Percentiles rank a stretch among this genome's conserved stretches.
phyloP scores from a whole-genome alignment of 2,113 vertebrate genomes.

The Pelvicachromis taeniatus region DNA sequence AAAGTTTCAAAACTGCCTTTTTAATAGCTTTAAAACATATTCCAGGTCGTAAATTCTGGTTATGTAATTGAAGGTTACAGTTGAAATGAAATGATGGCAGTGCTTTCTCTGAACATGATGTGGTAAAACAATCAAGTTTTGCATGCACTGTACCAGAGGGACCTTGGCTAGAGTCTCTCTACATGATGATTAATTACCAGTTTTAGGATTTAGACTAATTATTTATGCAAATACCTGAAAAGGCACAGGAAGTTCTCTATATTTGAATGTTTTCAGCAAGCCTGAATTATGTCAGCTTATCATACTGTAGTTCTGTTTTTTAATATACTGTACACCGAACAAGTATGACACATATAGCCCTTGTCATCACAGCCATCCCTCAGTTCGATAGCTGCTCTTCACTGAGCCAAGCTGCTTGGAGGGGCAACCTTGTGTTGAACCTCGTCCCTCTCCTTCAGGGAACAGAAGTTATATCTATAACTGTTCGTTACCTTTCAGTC shows the following conservation, averaged over 20 bases:
- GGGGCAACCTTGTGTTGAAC: too few relatives aligned
- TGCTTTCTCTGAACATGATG: neutral
- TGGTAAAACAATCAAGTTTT: conserved; percentile 28
- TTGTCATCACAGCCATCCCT: neutral
- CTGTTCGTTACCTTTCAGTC: too few relatives aligned
- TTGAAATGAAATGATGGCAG: neutral
- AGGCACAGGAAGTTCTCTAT: neutral
- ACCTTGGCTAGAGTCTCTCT: neutral
- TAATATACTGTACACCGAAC: neutral
- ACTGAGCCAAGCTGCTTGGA: too few relatives aligned
- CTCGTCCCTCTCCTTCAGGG: too few relatives aligned
- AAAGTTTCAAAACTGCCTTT: neutral
- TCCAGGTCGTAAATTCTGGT: neutral
- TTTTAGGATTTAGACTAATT: conserved; percentile 29
- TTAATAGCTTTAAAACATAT: neutral
- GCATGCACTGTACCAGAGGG: neutral
- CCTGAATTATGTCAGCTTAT: neutral
- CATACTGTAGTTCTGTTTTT: neutral
- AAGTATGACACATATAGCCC: neutral
- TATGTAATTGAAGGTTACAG: conserved; percentile 15
- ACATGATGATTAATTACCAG: conserved; percentile 1
- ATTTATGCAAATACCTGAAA: neutral
- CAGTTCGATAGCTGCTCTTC: neutral
- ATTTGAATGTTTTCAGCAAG: neutral
- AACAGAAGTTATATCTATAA: too few relatives aligned